These are phyloP conservation scores for Metellina segmentata DNA, from an alignment of 2,888 invertebrate species.

Conservation along the genomic window DNA sequence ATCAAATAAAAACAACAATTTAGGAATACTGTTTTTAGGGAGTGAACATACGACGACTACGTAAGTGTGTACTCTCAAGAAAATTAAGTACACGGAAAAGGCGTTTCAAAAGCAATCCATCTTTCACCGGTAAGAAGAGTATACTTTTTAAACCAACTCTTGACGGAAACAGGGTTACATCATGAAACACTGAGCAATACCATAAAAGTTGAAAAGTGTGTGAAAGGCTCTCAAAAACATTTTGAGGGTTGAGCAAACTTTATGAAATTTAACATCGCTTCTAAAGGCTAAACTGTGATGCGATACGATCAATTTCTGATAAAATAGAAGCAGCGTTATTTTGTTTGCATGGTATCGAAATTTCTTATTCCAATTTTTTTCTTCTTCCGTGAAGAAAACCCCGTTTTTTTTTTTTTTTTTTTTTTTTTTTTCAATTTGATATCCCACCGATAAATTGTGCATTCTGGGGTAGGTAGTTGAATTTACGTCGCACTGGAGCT, in stretches of 20 bases:
- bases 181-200: conserved; percentile 30
- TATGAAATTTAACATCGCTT: neutral
- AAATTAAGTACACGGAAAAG: conserved; percentile 56
- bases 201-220: conserved; percentile 8
- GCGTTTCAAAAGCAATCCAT: conserved; percentile 50
- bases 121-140: conserved; percentile 26
- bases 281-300: neutral
- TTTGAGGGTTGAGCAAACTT: conserved; percentile 6
- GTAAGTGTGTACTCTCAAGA: conserved; percentile 31
- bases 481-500: neutral
- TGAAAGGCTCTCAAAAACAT: conserved; percentile 19
- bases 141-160: conserved; percentile 12
- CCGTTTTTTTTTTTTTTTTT: no score
- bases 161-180: neutral
- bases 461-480: neutral
- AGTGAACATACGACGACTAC: neutral
- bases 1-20: conserved; percentile 18
- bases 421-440: no score
- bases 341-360: neutral
- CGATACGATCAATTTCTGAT: neutral
- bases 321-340: neutral
- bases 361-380: neutral
- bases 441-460: no score
- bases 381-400: neutral
- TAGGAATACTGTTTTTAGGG: conserved; percentile 7